Percentiles rank a stretch among this genome's conserved stretches.
Evolutionary conservation across 2,797 vertebrate genomes (phyloP).

Genomic region (Vireo griseus): DNA sequence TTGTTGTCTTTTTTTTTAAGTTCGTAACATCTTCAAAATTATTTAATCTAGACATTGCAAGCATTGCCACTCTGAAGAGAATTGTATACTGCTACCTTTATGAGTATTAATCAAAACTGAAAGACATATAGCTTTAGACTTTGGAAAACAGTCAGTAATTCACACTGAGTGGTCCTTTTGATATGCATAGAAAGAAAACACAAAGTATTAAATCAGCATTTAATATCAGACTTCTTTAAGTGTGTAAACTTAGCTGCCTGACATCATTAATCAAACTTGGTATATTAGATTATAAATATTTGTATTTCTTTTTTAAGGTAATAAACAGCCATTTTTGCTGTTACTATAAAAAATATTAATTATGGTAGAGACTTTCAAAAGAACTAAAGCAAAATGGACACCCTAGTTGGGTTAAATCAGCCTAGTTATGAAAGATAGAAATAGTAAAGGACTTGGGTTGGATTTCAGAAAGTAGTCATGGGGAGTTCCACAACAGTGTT

Average conservation of each 20-base stretch:
- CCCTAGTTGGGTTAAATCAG: neutral
- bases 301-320: neutral
- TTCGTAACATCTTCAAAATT: neutral
- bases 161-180: neutral
- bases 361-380: neutral
- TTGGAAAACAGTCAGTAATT: constrained; percentile 12
- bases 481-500: neutral
- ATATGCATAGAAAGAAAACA: neutral
- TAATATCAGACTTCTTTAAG: neutral
- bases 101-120: neutral
- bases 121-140: neutral
- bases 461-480: neutral
- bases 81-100: neutral
- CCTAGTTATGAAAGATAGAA: neutral
- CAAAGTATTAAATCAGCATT: constrained; percentile 21
- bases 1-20: neutral
- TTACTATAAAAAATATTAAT: neutral
- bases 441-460: neutral
- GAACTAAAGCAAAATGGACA: neutral
- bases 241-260: neutral
- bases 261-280: neutral
- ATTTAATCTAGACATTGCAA: neutral
- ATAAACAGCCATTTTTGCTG: neutral
- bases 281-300: neutral
- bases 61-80: neutral